Percentiles rank a stretch among this genome's conserved stretches.
phyloP scores from a whole-genome alignment of 2,888 invertebrate genomes.

The Hemithea aestivaria region DNA sequence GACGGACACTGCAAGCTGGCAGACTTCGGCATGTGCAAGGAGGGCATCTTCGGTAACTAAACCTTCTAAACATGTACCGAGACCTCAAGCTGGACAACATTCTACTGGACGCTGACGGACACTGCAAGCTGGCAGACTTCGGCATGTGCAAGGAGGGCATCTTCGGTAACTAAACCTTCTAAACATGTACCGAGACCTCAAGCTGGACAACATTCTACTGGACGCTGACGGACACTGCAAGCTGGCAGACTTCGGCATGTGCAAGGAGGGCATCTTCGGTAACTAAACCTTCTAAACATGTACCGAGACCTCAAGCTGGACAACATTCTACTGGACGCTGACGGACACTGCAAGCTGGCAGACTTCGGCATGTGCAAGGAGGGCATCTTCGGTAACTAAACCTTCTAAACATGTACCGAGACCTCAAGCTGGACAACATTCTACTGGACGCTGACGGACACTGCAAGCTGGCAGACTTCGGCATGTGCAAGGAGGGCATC shows the following conservation, averaged over 20 bases:
- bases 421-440: too few species aligned
- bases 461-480: slow-evolving; percentile 96
- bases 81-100: too few species aligned
- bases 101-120: slow-evolving; percentile 97
- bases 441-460: slow-evolving; percentile 97
- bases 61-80: too few species aligned
- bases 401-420: too few species aligned
- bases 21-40: slow-evolving; percentile 99
- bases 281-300: too few species aligned
- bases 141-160: slow-evolving; percentile 99
- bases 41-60: too few species aligned
- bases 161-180: too few species aligned
- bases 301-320: too few species aligned
- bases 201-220: too few species aligned
- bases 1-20: slow-evolving; percentile 97
- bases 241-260: slow-evolving; percentile 98
- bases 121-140: slow-evolving; percentile 95
- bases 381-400: too few species aligned
- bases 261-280: slow-evolving; percentile 98
- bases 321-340: slow-evolving; percentile 96
- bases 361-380: slow-evolving; percentile 99
- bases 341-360: slow-evolving; percentile 95
- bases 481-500: slow-evolving; percentile 99
- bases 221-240: slow-evolving; percentile 97
- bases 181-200: too few species aligned